Evolutionary conservation across 2,113 vertebrate species (phyloP), one percentile per base, ranked within the genome.

Genomic region (Toxostoma redivivum): DNA sequence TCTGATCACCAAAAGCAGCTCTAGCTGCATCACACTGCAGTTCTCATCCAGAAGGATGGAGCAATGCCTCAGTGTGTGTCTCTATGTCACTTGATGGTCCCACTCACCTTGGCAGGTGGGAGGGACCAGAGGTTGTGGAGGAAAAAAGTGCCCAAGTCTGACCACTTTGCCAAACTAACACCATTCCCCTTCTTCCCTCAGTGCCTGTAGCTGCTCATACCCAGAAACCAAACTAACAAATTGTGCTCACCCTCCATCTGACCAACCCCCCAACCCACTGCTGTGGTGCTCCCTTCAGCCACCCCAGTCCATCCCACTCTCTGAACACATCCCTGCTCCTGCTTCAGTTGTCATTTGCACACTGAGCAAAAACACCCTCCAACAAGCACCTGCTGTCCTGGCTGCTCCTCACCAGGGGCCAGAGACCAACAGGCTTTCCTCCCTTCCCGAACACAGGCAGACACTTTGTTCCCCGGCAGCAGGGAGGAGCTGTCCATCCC

Each of bases 171-270:
- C 74, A 77, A 53, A 16, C 40, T 31, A 7, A 77, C 31, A 23
- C 40, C 60, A 48, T 56, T 70, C 50, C 30, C 9, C 16, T 64
- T 83, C 72, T 84, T 84, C 60, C 90, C 73, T 47, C 60, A 35
- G 51, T 8, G 70, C 31, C 57, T 35, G 53, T 12, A 33, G 33
- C 76, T 69, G 78, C 42, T 71, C 48, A 7, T 9, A 51, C 9
- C 30, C 40, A 57, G 14, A 86, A 45, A 80, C 42, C 31, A 45
- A 83, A 57, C 10, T 1, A 30, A 73, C 5, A 27, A 24, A 57
- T n/a, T 1, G 0, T 8, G 10, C 24, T 67, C 65, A n/a, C 7
- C 28, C 30, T 58, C 47, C 42, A 22, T 6, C 57, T 7, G 9
- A 4, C 56, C 76, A 66, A 3, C 4, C 22, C 9, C 22, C n/a